Evolutionary conservation across 2,888 invertebrate species (phyloP), one percentile per base, ranked within the genome.

Genomic region (Netelia virgata): DNA sequence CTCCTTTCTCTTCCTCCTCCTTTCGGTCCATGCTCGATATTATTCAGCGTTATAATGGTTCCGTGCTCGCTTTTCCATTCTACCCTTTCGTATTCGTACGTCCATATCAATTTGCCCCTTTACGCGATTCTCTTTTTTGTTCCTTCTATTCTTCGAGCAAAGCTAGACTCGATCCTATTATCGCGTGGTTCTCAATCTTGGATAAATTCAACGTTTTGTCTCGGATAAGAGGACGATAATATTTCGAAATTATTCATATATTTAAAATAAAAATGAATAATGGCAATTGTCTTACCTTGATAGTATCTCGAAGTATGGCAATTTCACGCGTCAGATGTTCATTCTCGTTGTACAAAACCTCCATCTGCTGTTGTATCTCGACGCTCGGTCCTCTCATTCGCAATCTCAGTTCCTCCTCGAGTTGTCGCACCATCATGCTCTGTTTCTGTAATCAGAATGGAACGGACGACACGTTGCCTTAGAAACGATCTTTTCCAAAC

Each of bases 251-350:
- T 5, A 0, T 5, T 28, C 0, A 0, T 28, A 0, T 28, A 5
- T 50, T 11, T 6, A 50, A 50, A 11, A 50, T 10, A 6, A 18
- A 50, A 28, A 16, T 41, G 36, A 2, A 50, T 6, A 20, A 23
- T 16, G 14, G 66, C 36, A 0, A 6, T 9, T 70, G 83, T 81
- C 69, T 78, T 91, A 97, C 97, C 96, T 98, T 98, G 93, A 98
- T 98, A 82, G 98, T 98, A 93, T 98, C 98, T 86, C 98, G 96
- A 89, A 98, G 95, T 93, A 98, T 98, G 88, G 98, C 97, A 89
- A 98, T 98, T 95, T 98, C 98, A 90, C 98, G 96, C 90, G 97
- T 97, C 90, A 98, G 96, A 92, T 98, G 98, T 94, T 99, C 98
- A 93, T 98, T 98, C 94, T 99, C 99, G 69, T 97, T 96, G 94